Evolutionary conservation across 2,888 invertebrate genomes (phyloP).

Genomic region (Dugesia japonica): DNA sequence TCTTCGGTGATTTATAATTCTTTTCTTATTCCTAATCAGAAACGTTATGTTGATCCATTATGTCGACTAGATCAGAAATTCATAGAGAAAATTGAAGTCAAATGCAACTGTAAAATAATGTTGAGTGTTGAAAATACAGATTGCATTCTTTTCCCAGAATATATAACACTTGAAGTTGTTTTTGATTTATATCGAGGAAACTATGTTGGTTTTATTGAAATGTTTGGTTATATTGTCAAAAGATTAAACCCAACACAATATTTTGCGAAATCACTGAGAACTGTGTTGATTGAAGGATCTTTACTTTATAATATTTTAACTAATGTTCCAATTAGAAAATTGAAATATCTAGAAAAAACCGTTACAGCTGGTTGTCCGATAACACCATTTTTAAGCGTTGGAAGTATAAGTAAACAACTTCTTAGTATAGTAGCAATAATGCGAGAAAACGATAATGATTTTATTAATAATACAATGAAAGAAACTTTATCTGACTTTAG

Average conservation of each 20-base stretch:
- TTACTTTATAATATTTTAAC: conserved; percentile 8
- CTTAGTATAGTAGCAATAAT: neutral
- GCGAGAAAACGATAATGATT: neutral
- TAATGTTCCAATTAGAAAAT: neutral
- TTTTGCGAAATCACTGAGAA: neutral
- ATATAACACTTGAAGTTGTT: neutral
- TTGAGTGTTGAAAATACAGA: neutral
- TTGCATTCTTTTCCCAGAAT: neutral
- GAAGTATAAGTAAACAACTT: neutral
- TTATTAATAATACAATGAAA: neutral
- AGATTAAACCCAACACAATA: neutral
- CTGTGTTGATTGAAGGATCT: neutral
- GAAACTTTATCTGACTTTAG: neutral
- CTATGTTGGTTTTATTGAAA: neutral
- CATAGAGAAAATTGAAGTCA: neutral
- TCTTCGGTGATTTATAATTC: neutral
- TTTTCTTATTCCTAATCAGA: neutral
- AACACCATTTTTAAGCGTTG: neutral
- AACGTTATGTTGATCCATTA: neutral
- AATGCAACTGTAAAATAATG: neutral
- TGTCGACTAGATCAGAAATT: neutral
- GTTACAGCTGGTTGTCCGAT: conserved; percentile 6
- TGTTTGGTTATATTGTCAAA: conserved; percentile 20
- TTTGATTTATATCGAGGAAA: neutral
- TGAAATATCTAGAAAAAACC: neutral